Evolutionary conservation across 2,113 vertebrate genomes (phyloP), one percentile per base, ranked within the genome.

Genomic region (Gobiocypris rarus): DNA sequence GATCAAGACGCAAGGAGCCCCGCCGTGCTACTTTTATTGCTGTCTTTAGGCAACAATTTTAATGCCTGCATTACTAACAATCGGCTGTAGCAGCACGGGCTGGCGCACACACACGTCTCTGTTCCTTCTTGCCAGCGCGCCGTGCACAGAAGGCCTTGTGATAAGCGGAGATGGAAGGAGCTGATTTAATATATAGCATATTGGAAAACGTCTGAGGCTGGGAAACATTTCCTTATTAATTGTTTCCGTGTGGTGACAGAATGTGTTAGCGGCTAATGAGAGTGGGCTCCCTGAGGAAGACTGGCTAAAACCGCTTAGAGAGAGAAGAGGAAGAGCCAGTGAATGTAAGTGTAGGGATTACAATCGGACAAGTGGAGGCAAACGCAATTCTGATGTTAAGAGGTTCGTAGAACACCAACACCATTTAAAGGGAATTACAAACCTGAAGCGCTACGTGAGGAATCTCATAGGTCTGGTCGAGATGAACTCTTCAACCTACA

Each of bases 11-110:
- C 94, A 93, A 95, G 95, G 95, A 94, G 83, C 95, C 94, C 94
- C 88, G 93, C 91, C 91, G 90, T 91, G 91, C 94, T 94, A 90
- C 93, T 95, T 96, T 97, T 96, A 97, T 96, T 96, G 95, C 95
- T 95, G 95, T 96, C 96, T 97, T 96, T 94, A 91, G 96, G 96
- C 95, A 95, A 96, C 93, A 91, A 82, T 95, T 96, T 96, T 96
- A 96, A 97, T 96, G 95, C 95, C 93, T 93, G 94, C 94, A 95
- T 94, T 94, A 95, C 94, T 94, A 93, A 94, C 93, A 91, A 93
- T 93, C 93, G 94, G 94, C 93, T 93, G 87, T 91, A 75, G 93
- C 93, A 70, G 91, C 74, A 11, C 45, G 41, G 11, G 90, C 91
- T 74, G 84, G 54, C 79, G 80, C 81, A 82, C 78, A 89, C 86